A percentile compares a stretch with the other conserved stretches of the same genome.
Conservation (phyloP, 2,113 vertebrate genomes). For the Datnioides undecimradiatus region DNA sequence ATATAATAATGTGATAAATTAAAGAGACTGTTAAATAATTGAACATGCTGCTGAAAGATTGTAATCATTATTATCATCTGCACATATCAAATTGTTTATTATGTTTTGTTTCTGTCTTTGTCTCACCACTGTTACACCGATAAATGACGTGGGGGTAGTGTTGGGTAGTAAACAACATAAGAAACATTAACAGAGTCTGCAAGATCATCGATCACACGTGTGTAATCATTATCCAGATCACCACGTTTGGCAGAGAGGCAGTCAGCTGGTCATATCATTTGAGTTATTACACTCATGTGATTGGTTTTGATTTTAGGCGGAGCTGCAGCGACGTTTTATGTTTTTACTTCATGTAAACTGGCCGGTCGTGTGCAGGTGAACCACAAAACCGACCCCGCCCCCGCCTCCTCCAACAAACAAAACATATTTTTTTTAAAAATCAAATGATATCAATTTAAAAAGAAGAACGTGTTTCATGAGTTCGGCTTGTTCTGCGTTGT, state of each 20-base stretch:
- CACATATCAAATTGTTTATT: background rate
- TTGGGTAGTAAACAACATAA: constrained; percentile 3
- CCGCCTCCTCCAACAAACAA: too few species aligned
- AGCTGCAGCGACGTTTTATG: background rate
- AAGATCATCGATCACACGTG: background rate
- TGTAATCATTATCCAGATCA: constrained; percentile 46
- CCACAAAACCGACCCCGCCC: too few species aligned
- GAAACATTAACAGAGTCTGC: constrained; percentile 48
- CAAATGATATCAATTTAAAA: background rate
- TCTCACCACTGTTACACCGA: background rate
- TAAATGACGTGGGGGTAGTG: too few species aligned
- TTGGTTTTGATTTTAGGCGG: background rate
- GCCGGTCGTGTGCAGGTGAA: background rate
- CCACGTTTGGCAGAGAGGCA: background rate
- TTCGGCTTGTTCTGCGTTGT: constrained; percentile 1
- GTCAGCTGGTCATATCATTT: background rate
- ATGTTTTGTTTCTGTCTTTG: background rate
- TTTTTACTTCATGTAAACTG: background rate
- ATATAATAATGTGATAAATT: background rate
- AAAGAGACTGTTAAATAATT: background rate
- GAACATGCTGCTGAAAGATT: background rate
- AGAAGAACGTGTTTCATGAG: background rate
- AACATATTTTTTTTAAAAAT: background rate
- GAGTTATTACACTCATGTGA: background rate
- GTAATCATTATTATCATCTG: background rate